phyloP scores from a whole-genome alignment of 2,888 invertebrate genomes.

The Coenonympha arcania region DNA sequence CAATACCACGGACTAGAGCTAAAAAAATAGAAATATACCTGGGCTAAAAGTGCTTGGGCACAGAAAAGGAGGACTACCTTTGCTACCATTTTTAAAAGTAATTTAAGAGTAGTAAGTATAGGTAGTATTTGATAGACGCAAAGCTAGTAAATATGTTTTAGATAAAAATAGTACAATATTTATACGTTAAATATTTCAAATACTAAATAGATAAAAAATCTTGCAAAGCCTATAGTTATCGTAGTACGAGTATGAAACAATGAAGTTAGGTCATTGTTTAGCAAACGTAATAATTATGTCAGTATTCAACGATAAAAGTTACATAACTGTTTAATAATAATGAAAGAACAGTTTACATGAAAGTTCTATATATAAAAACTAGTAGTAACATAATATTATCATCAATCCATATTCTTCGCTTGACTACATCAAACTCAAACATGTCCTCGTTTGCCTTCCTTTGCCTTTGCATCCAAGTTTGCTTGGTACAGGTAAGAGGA shows the following conservation, averaged over 20 bases:
- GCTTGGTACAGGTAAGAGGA: conserved; percentile 38
- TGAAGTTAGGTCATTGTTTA: conserved; percentile 10
- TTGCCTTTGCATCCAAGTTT: conserved; percentile 35
- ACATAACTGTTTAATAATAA: not conserved
- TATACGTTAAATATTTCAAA: too few species aligned
- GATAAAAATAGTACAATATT: too few species aligned
- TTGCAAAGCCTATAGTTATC: too few species aligned
- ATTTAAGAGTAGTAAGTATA: too few species aligned
- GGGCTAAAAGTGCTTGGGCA: conserved; percentile 26
- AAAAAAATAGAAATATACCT: conserved; percentile 19
- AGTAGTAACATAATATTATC: not conserved
- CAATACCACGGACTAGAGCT: too few species aligned
- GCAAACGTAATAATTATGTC: conserved; percentile 2
- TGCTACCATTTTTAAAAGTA: conserved; percentile 11
- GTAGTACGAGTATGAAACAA: too few species aligned
- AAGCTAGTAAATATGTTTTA: not conserved
- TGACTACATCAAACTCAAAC: conserved; percentile 11
- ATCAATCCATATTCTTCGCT: not conserved
- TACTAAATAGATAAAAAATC: too few species aligned
- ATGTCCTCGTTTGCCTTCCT: conserved; percentile 39
- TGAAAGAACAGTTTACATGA: too few species aligned
- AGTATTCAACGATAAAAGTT: not conserved
- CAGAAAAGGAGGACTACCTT: conserved; percentile 26
- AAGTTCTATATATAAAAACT: conserved; percentile 12
- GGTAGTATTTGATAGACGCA: not conserved